Evolutionary conservation across 2,888 invertebrate genomes (phyloP).

Genomic region (Hyppa rectilinea): DNA sequence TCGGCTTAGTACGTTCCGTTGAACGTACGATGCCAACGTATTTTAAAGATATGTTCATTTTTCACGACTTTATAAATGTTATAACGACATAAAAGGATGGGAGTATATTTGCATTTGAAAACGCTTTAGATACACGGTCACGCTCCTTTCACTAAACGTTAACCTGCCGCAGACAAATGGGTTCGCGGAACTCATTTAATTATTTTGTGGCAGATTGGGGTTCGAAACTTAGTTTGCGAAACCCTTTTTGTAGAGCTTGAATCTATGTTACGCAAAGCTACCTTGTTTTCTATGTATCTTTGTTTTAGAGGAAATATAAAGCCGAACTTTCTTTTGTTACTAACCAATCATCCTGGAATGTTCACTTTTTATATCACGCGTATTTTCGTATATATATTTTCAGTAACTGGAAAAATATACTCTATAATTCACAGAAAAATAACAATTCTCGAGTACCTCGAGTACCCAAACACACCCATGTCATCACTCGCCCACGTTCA

Average conservation of each 20-base stretch:
- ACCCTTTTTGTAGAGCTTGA: slow-evolving; percentile 59
- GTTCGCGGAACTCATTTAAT: slow-evolving; percentile 62
- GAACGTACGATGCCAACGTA: slow-evolving; percentile 33
- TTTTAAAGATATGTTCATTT: slow-evolving; percentile 33
- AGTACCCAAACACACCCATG: slow-evolving; percentile 4
- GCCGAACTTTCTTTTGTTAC: slow-evolving; percentile 28
- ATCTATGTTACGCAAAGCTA: slow-evolving; percentile 46
- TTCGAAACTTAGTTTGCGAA: slow-evolving; percentile 58
- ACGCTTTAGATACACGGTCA: slow-evolving; percentile 33
- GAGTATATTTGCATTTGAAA: slow-evolving; percentile 52
- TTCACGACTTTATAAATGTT: slow-evolving; percentile 24
- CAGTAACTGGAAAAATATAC: slow-evolving; percentile 4
- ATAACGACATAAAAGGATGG: slow-evolving; percentile 20
- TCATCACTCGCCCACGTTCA: slow-evolving; percentile 35
- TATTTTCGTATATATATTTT: slow-evolving; percentile 1
- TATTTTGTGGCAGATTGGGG: slow-evolving; percentile 61
- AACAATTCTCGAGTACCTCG: neutral
- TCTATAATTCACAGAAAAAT: neutral
- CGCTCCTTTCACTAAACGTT: slow-evolving; percentile 54
- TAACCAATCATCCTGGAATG: slow-evolving; percentile 10
- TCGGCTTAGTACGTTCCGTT: slow-evolving; percentile 26
- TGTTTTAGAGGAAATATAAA: slow-evolving; percentile 44
- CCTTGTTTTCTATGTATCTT: slow-evolving; percentile 39
- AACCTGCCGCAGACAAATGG: slow-evolving; percentile 47
- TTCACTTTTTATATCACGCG: neutral